Base-by-base conservation (phyloP, 2,113 vertebrate genomes). In the Mola mola region DNA sequence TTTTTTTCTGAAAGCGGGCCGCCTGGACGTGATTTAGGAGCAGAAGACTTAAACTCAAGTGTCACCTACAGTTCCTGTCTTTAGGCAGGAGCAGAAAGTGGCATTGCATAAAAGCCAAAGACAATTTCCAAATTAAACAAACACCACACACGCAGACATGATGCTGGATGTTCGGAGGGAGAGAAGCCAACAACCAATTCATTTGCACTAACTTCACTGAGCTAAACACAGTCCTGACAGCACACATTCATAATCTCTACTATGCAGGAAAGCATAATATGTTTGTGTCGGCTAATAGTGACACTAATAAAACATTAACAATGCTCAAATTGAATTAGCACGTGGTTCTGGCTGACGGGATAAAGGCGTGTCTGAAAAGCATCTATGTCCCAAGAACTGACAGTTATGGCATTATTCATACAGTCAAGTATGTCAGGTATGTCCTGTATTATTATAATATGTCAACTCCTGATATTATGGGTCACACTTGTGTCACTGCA, bases 371-470 rank as follows among this genome's bases (percentile, higher is more conserved):
- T 13, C 19, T 26, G 47, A 44, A 19, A 52, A 42, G 47, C 22
- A 15, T 21, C 17, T 28, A 12, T 33, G 21, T 44, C 17, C 8
- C 29, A 55, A 1, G 37, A 17, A 22, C 13, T 43, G 26, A 48
- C 37, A 68, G 50, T 25, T 10, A 26, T 42, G 26, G 9, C 11
- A 21, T 48, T 11, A 36, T 8, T 21, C 15, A 66, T 63, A 84
- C 51, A 46, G 49, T 66, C 58, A 63, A 31, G 34, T 66, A 77
- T 56, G n/a, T 15, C 19, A 55, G 37, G 24, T 28, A 66, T 63
- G 55, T 44, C 29, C 36, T 65, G n/a, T n/a, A 6, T 49, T 28
- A 11, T n/a, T n/a, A n/a, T n/a, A n/a, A 1, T 42, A 8, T 42
- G 24, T 34, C 15, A 25, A n/a, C n/a, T n/a, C n/a, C n/a, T n/a